Percentiles rank a stretch among this genome's conserved stretches.
phyloP scores from a whole-genome alignment of 2,888 invertebrate species.

The Plagodis pulveraria region DNA sequence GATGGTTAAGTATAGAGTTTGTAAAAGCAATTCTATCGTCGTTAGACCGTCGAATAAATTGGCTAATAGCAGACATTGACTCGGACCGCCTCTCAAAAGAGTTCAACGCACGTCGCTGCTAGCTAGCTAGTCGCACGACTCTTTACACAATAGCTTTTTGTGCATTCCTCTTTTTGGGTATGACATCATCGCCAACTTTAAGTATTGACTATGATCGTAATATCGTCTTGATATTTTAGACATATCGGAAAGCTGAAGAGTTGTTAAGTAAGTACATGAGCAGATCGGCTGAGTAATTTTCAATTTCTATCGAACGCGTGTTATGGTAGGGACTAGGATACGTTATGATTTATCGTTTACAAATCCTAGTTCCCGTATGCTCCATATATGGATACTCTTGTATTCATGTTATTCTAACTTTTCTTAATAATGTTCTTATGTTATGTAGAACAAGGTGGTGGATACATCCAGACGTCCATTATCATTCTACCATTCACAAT shows the following conservation, averaged over 20 bases:
- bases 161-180: constrained; percentile 76
- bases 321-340: neutral
- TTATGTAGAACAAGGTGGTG: too few species aligned
- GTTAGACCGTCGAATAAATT: constrained; percentile 65
- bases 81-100: constrained; percentile 71
- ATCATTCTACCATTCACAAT: too few species aligned
- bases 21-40: constrained; percentile 58
- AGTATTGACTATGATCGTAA: constrained; percentile 39
- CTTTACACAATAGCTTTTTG: constrained; percentile 81
- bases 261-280: constrained; percentile 16
- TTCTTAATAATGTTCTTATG: too few species aligned
- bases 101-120: constrained; percentile 79
- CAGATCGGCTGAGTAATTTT: constrained; percentile 14
- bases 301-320: constrained; percentile 13
- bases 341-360: neutral
- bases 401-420: too few species aligned
- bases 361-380: too few species aligned
- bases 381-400: too few species aligned
- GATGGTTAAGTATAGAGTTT: constrained; percentile 38
- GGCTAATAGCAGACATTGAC: constrained; percentile 76
- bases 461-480: too few species aligned
- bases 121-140: constrained; percentile 77
- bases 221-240: constrained; percentile 32
- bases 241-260: constrained; percentile 26
- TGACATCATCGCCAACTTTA: constrained; percentile 73